Evolutionary conservation across 2,888 invertebrate genomes (phyloP), one percentile per base, ranked within the genome.

Genomic region (Drosophila affinis): DNA sequence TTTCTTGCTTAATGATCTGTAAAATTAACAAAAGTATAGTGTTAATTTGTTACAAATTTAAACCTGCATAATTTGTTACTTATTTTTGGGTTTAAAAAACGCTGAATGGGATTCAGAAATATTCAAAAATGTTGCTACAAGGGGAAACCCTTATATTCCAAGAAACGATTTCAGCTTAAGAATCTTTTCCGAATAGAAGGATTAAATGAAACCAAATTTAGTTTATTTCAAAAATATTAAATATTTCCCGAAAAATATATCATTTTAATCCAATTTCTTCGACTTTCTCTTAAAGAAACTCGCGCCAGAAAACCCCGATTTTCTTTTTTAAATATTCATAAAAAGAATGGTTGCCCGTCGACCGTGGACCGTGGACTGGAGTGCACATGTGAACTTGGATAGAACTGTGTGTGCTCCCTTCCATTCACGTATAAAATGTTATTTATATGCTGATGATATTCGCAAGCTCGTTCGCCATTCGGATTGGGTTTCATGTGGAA

Each of bases 371-470:
- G 48, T 10, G 10, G 27, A 27, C n/a, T 9, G 48, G 48, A 14
- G 10, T 29, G 62, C 68, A 48, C 68, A 68, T 53, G 58, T 53
- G 34, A 12, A 14, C 5, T 5, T 29, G 29, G 3, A 34, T 34
- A 57, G 27, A 10, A 46, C 32, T 34, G 57, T 27, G 24, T 34
- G 57, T 29, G 24, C 12, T 9, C 6, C 14, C 2, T 9, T 14
- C 54, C 54, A n/a, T 24, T 48, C 32, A 55, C 61, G 53, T 39
- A 62, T 47, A 49, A 51, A 64, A 57, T 69, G 46, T 62, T 72
- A 67, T 77, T 70, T 70, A 70, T 75, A 67, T 62, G 72, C 55
- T 64, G 45, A 61, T 69, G 52, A 59, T 48, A 57, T 58, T 47
- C n/a, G 53, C 54, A 10, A 51, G 34, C 14, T 34, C 27, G 18